Evolutionary conservation across 2,113 vertebrate species (phyloP).

Genomic region (Boleophthalmus pectinirostris): DNA sequence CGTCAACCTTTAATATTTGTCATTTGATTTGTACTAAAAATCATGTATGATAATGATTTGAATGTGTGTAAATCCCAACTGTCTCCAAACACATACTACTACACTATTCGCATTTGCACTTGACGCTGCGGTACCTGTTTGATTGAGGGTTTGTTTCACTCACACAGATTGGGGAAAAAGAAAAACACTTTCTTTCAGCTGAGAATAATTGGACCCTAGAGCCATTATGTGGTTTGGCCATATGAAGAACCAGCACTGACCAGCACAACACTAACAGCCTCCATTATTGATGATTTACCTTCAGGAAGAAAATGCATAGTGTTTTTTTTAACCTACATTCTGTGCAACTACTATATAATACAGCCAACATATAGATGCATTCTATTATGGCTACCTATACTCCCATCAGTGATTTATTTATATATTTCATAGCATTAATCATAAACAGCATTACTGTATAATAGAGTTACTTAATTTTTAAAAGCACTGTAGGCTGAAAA

Average conservation of each 20-base stretch:
- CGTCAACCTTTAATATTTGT: no score
- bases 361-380: constrained; percentile 19
- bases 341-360: constrained; percentile 13
- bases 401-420: neutral
- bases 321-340: constrained; percentile 6
- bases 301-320: constrained; percentile 25
- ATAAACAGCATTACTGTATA: neutral
- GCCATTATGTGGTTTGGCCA: constrained; percentile 44
- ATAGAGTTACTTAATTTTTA: neutral
- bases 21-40: no score
- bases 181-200: constrained; percentile 54
- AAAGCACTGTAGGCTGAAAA: constrained; percentile 13
- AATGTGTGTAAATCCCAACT: no score
- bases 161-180: constrained; percentile 38
- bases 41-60: no score
- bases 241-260: constrained; percentile 55
- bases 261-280: constrained; percentile 38
- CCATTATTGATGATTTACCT: constrained; percentile 53
- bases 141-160: constrained; percentile 33
- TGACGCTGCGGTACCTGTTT: neutral
- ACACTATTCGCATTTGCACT: neutral
- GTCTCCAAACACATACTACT: neutral
- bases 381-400: constrained; percentile 1
- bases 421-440: neutral
- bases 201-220: constrained; percentile 70